A percentile compares a stretch with the other conserved stretches of the same genome.
phyloP scores from a whole-genome alignment of 2,888 invertebrate species.

The Noctua janthina region DNA sequence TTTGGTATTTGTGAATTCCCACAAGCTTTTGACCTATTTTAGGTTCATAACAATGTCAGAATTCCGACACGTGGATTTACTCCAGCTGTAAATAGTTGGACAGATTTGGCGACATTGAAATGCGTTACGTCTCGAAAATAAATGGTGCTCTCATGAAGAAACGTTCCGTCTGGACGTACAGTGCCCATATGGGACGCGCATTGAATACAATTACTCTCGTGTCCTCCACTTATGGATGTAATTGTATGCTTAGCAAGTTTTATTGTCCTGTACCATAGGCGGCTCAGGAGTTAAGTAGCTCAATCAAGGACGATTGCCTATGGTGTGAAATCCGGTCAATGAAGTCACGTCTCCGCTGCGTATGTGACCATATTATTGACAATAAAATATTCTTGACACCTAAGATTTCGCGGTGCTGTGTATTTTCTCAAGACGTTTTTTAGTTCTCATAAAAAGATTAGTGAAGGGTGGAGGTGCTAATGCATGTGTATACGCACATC shows the following conservation, averaged over 20 bases:
- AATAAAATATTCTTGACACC: conserved; percentile 63
- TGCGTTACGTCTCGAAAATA: conserved; percentile 64
- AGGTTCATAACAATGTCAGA: conserved; percentile 73
- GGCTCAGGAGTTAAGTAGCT: conserved; percentile 74
- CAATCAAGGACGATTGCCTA: conserved; percentile 80
- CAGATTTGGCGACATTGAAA: conserved; percentile 61
- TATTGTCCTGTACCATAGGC: conserved; percentile 78
- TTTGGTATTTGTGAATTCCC: conserved; percentile 66
- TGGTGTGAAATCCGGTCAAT: conserved; percentile 78
- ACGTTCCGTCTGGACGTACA: conserved; percentile 64
- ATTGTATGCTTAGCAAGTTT: conserved; percentile 79
- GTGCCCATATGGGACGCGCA: conserved; percentile 73
- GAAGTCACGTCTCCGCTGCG: conserved; percentile 75
- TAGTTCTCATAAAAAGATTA: conserved; percentile 85
- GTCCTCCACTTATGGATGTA: conserved; percentile 74
- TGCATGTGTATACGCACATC: conserved; percentile 87
- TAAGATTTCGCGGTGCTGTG: conserved; percentile 74
- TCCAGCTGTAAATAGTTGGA: conserved; percentile 68
- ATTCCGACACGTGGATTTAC: conserved; percentile 72
- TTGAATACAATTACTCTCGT: conserved; percentile 79
- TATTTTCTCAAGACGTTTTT: conserved; percentile 78
- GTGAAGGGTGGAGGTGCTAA: conserved; percentile 88
- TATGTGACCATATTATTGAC: conserved; percentile 69
- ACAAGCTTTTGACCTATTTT: conserved; percentile 75
- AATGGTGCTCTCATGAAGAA: conserved; percentile 69